Conservation (phyloP, 2,888 invertebrate genomes). For the Abscondita cerata region DNA sequence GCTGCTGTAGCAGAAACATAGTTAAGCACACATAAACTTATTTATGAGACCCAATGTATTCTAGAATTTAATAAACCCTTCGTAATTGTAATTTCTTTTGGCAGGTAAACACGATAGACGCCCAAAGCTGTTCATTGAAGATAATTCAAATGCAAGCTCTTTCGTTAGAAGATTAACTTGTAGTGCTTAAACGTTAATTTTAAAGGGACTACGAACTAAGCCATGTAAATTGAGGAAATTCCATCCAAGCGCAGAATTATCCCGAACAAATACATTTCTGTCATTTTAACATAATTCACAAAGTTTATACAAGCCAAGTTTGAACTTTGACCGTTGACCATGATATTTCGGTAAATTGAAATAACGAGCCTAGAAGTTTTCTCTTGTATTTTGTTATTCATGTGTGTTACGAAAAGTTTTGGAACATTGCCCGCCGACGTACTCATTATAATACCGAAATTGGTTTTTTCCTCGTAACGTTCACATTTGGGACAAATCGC, state of each 20-base stretch:
- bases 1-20: no score
- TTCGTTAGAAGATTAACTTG: constrained; percentile 19
- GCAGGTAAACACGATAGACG: not conserved
- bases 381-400: constrained; percentile 38
- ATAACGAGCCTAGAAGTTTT: constrained; percentile 41
- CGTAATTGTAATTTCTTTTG: no score
- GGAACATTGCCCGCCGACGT: constrained; percentile 41
- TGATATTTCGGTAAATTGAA: constrained; percentile 44
- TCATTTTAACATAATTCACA: constrained; percentile 30
- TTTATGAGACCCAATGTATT: no score
- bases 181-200: constrained; percentile 29
- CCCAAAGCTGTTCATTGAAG: constrained; percentile 15
- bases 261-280: constrained; percentile 31
- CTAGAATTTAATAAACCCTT: no score
- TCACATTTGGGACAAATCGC: no score
- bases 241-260: constrained; percentile 20
- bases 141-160: constrained; percentile 29
- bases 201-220: constrained; percentile 22
- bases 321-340: constrained; percentile 38
- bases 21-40: no score
- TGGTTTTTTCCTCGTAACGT: no score
- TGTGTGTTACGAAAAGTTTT: constrained; percentile 33
- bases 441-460: constrained; percentile 39
- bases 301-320: constrained; percentile 30
- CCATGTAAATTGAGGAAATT: constrained; percentile 28